These are phyloP conservation scores for Piscicola geometra DNA, from an alignment of 2,888 invertebrate genomes.

Conservation along the genomic window DNA sequence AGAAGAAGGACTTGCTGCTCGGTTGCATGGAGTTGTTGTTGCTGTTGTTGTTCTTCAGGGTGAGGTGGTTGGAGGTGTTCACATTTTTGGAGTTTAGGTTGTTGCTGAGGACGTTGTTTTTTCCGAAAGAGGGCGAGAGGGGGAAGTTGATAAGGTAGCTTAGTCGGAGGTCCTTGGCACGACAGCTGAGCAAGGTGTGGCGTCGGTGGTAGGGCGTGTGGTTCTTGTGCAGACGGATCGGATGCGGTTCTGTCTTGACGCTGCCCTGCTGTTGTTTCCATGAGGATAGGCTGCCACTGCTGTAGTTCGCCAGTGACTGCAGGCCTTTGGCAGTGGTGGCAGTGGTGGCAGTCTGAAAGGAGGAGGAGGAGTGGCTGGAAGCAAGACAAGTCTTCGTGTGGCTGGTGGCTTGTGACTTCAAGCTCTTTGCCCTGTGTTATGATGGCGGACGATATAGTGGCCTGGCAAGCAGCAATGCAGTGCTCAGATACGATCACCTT, in stretches of 20 bases:
- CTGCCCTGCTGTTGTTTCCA: conserved; percentile 31
- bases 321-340: conserved; percentile 10
- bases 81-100: neutral
- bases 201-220: conserved; percentile 56
- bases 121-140: conserved; percentile 3
- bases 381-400: neutral
- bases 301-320: conserved; percentile 10
- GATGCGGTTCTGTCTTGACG: conserved; percentile 48
- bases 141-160: conserved; percentile 7
- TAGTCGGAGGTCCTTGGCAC: neutral
- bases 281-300: conserved; percentile 10
- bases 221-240: conserved; percentile 49
- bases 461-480: no score
- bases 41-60: neutral
- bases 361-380: neutral
- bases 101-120: neutral
- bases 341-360: neutral
- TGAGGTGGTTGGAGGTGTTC: neutral
- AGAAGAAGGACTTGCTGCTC: conserved; percentile 6
- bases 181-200: conserved; percentile 45
- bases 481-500: no score
- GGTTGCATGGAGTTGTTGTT: neutral
- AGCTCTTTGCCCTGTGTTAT: neutral
- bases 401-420: neutral
- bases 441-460: no score